phyloP scores from a whole-genome alignment of 2,113 vertebrate genomes.

The Phoxinus phoxinus region DNA sequence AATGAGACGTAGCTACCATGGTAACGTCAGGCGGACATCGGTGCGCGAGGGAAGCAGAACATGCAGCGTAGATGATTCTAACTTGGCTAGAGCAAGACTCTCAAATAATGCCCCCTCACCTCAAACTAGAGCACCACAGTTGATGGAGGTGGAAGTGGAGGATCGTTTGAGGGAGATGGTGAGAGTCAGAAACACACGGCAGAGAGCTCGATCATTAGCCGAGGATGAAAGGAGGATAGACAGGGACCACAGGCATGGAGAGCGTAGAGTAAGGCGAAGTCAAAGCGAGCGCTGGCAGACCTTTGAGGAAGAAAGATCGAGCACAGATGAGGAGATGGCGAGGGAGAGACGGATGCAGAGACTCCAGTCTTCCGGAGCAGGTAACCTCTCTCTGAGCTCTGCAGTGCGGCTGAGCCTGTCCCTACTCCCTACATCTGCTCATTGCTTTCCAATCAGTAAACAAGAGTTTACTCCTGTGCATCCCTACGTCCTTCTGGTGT shows the following conservation, averaged over 20 bases:
- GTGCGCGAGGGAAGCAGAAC: constrained; percentile 54
- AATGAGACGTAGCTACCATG: constrained; percentile 74
- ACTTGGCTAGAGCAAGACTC: constrained; percentile 55
- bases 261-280: constrained; percentile 52
- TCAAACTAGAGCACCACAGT: constrained; percentile 34
- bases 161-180: constrained; percentile 43
- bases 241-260: background rate
- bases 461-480: background rate
- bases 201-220: background rate
- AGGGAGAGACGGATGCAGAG: constrained; percentile 55
- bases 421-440: constrained; percentile 9
- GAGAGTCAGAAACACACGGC: constrained; percentile 13
- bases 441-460: constrained; percentile 42
- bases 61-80: constrained; percentile 22
- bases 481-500: background rate
- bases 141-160: constrained; percentile 57
- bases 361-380: constrained; percentile 66
- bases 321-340: constrained; percentile 55
- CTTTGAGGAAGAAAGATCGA: constrained; percentile 56
- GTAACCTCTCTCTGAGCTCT: constrained; percentile 67
- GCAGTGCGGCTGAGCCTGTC: constrained; percentile 5
- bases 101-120: background rate
- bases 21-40: constrained; percentile 64
- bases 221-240: constrained; percentile 47
- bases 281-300: constrained; percentile 54